Conservation (phyloP, 2,113 vertebrate species). For the Mustelus asterias region DNA sequence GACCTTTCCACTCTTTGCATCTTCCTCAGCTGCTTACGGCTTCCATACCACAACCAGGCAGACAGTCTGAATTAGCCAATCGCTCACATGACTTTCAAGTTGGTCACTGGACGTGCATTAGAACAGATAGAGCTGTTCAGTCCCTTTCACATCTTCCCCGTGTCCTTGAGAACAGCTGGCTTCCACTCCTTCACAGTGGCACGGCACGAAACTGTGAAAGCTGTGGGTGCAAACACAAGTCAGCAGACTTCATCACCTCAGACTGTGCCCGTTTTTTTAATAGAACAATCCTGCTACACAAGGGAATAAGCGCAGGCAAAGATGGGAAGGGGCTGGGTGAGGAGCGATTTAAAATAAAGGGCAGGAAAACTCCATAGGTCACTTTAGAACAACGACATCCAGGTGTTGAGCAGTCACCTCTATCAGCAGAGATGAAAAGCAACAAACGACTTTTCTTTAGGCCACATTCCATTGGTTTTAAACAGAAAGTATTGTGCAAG, state of each 20-base stretch:
- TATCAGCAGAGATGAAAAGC: not conserved
- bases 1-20: not conserved
- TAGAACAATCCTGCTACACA: not conserved
- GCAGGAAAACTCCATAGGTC: not conserved
- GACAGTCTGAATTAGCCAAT: not conserved
- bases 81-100: not conserved
- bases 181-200: not conserved
- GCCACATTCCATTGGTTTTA: not conserved
- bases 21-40: not conserved
- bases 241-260: not conserved
- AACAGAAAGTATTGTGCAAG: not conserved
- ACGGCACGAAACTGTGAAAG: not conserved
- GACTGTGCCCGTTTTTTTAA: not conserved
- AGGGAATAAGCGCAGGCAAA: not conserved
- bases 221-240: not conserved
- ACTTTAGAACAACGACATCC: not conserved
- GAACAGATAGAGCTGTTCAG: not conserved
- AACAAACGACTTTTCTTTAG: not conserved
- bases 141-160: not conserved
- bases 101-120: not conserved
- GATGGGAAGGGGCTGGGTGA: not conserved
- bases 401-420: not conserved
- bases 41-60: not conserved
- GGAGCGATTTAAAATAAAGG: not conserved
- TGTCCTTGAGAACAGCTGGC: not conserved